Evolutionary conservation across 2,113 vertebrate species (phyloP), one percentile per base, ranked within the genome.

Genomic region (Cyanistes caeruleus): DNA sequence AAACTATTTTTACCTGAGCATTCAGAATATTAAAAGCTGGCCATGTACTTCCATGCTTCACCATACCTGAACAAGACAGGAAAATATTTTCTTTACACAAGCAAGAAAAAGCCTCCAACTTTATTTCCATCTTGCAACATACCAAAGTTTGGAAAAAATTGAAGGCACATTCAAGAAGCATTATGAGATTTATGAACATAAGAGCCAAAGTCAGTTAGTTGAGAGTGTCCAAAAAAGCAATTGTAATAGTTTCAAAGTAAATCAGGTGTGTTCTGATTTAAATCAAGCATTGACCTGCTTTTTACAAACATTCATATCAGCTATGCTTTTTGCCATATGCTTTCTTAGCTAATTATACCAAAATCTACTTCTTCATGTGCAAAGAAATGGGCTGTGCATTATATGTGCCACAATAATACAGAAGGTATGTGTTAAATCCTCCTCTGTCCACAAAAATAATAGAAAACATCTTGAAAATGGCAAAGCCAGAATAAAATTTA

Each of bases 211-310:
- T 28, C 2, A 10, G 0, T 69, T 63, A 88, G 28, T 49, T 44
- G 28, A 28, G 70, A 62, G 24, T 51, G 39, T 65, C 44, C 15
- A 35, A 46, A 93, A 69, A 46, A 87, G 13, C 25, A 49, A 41
- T 65, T 89, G 95, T 49, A 76, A 41, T 35, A 49, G 39, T 62
- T 48, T 79, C 90, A 53, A 64, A 83, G 19, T 6, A 87, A 85
- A 74, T 77, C 0, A 3, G 31, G 31, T 83, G 18, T 64, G n/a
- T 44, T 78, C 74, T 91, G 83, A 86, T 83, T 84, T 83, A 91
- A 86, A 79, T 89, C 22, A 62, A 58, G 48, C 80, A n/a, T 28
- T 97, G 78, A 30, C 65, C 79, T 80, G 56, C 33, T 96, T 89
- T 90, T 79, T 64, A 55, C 39, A 59, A 75, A 58, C 46, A 87